Conservation (phyloP, 92 coral and sea anemone species). For the Blastomussa wellsi region DNA sequence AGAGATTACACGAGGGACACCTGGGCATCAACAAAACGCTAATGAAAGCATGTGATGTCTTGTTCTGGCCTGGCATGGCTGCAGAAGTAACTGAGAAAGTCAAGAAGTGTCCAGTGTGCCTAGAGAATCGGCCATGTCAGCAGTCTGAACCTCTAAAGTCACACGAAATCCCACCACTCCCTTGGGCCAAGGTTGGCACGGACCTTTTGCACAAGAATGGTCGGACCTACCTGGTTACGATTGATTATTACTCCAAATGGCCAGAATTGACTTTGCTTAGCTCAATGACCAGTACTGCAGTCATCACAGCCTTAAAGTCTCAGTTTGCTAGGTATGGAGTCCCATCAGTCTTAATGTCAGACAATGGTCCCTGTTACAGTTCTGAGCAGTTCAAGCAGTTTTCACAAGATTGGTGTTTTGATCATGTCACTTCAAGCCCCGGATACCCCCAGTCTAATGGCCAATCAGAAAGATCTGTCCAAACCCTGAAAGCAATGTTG, state of each 20-base stretch:
- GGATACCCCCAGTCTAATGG: conserved; percentile 46
- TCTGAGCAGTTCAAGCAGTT: conserved; percentile 43
- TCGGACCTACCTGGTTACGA: conserved; percentile 33
- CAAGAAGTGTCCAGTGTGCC: conserved; percentile 16
- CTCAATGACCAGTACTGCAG: conserved; percentile 48
- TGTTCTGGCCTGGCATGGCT: conserved; percentile 27
- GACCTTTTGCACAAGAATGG: conserved; percentile 25
- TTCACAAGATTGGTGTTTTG: conserved; percentile 16
- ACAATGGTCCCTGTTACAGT: conserved; percentile 47
- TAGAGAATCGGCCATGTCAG: conserved; percentile 23
- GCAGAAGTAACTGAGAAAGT: conserved; percentile 5
- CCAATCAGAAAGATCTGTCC: conserved; percentile 29
- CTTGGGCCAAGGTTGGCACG: conserved; percentile 34
- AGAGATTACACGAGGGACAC: conserved; percentile 15
- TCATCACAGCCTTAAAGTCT: conserved; percentile 33
- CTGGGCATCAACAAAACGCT: conserved; percentile 27
- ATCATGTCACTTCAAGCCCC: conserved; percentile 42
- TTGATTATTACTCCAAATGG: conserved; percentile 55
- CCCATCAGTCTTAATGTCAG: conserved; percentile 17
- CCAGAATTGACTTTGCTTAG: conserved; percentile 27
- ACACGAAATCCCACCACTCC: conserved; percentile 40
- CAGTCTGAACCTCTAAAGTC: conserved; percentile 27
- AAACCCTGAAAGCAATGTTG: conserved; percentile 39
- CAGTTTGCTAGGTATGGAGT: conserved; percentile 44
- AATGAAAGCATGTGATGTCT: conserved; percentile 17